Evolutionary conservation across 2,113 vertebrate species (phyloP).

Genomic region (Triplophysa siluroides): DNA sequence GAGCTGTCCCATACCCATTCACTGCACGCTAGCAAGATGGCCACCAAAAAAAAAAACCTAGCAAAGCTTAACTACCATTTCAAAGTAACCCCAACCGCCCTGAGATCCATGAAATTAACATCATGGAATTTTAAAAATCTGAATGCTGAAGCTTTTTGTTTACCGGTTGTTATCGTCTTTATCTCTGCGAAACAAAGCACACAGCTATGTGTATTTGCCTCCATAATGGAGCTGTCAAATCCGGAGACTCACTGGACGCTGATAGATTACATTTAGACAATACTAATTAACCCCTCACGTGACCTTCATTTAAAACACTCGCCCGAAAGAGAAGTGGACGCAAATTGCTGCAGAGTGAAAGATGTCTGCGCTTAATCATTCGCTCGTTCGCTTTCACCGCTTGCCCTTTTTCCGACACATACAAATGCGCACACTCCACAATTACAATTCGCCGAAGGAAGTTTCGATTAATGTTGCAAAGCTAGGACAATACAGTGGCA

Average conservation of each 20-base stretch:
- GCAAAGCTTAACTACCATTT: background rate
- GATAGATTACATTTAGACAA: conserved; percentile 53
- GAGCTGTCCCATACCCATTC: too few relatives aligned
- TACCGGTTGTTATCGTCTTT: conserved; percentile 27
- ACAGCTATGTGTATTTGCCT: conserved; percentile 23
- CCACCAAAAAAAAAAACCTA: background rate
- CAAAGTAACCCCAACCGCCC: background rate
- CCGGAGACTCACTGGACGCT: conserved; percentile 17
- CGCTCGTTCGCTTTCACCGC: background rate
- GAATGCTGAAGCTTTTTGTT: conserved; percentile 20
- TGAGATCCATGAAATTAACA: background rate
- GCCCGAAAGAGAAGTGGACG: conserved; percentile 4
- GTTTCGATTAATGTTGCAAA: background rate
- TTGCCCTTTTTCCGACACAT: conserved; percentile 16
- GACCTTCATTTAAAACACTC: conserved; percentile 49
- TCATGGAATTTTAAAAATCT: background rate
- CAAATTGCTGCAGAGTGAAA: conserved; percentile 21
- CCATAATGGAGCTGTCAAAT: conserved; percentile 57
- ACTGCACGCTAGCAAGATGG: too few relatives aligned
- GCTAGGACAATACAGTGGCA: background rate
- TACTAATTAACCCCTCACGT: conserved; percentile 53
- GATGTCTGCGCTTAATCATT: conserved; percentile 19
- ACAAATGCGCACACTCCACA: conserved; percentile 24
- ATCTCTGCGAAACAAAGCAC: conserved; percentile 16
- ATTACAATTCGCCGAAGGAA: background rate